Evolutionary conservation across 2,888 invertebrate species (phyloP).

Genomic region (Stenotaenia linearis): DNA sequence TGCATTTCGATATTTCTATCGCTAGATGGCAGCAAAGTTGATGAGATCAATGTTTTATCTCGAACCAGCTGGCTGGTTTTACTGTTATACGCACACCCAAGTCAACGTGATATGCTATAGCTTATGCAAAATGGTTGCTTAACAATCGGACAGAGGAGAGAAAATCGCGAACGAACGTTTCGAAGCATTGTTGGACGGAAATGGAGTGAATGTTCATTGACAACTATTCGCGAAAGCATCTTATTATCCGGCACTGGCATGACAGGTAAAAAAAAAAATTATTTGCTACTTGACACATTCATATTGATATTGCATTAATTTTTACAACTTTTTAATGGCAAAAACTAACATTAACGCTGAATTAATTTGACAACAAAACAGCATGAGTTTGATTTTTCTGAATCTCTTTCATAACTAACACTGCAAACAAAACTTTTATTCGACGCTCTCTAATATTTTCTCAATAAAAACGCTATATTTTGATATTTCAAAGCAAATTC

Average conservation of each 20-base stretch:
- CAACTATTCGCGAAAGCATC: neutral
- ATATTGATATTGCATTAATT: neutral
- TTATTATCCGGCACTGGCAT: neutral
- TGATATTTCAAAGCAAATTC: too few relatives aligned
- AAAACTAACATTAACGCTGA: neutral
- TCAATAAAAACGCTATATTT: too few relatives aligned
- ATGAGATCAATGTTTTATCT: neutral
- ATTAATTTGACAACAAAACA: too few relatives aligned
- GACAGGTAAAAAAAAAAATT: neutral
- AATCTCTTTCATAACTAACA: too few relatives aligned
- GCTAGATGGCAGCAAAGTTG: neutral
- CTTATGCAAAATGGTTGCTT: conserved; percentile 21
- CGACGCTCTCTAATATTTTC: too few relatives aligned
- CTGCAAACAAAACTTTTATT: too few relatives aligned
- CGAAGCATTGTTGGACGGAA: neutral
- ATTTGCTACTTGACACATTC: neutral
- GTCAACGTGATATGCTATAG: neutral
- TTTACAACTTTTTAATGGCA: neutral
- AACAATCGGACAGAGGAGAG: neutral
- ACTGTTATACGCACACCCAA: too few relatives aligned
- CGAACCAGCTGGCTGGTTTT: conserved; percentile 14
- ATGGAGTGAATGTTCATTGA: neutral
- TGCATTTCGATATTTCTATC: too few relatives aligned
- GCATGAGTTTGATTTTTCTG: too few relatives aligned
- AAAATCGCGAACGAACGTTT: neutral